Percentiles rank a stretch among this genome's conserved stretches.
Conservation (phyloP, 2,113 vertebrate species). For the Cranoglanis bouderius region DNA sequence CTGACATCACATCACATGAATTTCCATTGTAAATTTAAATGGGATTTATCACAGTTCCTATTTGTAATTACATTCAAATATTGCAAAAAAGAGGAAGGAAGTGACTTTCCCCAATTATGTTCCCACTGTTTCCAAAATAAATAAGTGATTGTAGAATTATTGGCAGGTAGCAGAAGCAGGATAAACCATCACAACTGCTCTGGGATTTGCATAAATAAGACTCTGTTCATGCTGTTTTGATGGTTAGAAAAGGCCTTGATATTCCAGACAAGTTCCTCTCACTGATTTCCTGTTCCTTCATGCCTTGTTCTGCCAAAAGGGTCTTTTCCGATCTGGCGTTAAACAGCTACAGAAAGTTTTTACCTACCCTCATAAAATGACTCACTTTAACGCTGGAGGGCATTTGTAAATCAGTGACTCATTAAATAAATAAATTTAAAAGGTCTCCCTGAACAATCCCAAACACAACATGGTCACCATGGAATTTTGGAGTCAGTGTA, state of each 20-base stretch:
- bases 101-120: not conserved
- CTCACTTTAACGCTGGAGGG: slow-evolving; percentile 34
- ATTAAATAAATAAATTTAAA: slow-evolving; percentile 18
- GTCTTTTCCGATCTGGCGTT: slow-evolving; percentile 55
- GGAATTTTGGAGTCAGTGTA: slow-evolving; percentile 13
- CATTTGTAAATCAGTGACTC: slow-evolving; percentile 34
- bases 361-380: slow-evolving; percentile 25
- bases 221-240: slow-evolving; percentile 30
- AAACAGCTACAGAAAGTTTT: slow-evolving; percentile 48
- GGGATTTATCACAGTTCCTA: not conserved
- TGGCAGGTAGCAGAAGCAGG: slow-evolving; percentile 1
- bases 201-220: slow-evolving; percentile 21
- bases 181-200: not conserved
- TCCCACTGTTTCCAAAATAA: not conserved
- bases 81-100: not conserved
- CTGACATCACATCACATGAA: not conserved
- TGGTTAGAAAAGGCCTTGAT: slow-evolving; percentile 59
- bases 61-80: not conserved
- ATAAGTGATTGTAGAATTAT: not conserved
- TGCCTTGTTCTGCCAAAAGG: slow-evolving; percentile 44
- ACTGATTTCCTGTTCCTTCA: slow-evolving; percentile 59
- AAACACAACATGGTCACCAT: slow-evolving; percentile 31
- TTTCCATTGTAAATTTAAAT: not conserved
- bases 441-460: slow-evolving; percentile 5
- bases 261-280: slow-evolving; percentile 42